Conservation (phyloP, 2,113 vertebrate species). For the Corapipo altera region DNA sequence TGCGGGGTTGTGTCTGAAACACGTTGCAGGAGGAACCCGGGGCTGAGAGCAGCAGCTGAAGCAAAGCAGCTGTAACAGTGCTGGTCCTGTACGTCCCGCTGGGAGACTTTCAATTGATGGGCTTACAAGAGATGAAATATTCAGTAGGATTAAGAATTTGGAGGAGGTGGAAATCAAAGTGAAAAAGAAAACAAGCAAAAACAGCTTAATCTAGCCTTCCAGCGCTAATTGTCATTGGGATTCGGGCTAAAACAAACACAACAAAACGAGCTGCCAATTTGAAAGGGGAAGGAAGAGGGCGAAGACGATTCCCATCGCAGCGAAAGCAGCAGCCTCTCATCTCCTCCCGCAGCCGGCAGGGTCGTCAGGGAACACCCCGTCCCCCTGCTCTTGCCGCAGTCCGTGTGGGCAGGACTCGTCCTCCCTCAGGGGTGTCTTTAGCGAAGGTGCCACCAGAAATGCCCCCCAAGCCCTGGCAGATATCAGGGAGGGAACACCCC, state of each 20-base stretch:
- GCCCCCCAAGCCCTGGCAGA: no score
- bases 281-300: constrained; percentile 34
- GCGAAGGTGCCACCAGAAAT: no score
- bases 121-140: constrained; percentile 39
- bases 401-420: no score
- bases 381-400: not conserved
- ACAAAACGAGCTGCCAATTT: not conserved
- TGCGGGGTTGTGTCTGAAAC: not conserved
- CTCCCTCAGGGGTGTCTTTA: no score
- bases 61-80: not conserved
- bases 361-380: accelerated
- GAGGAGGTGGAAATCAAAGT: constrained; percentile 55
- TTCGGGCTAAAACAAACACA: constrained; percentile 27
- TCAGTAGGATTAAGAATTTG: constrained; percentile 56
- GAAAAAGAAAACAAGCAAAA: constrained; percentile 40
- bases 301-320: not conserved
- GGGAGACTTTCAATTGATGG: not conserved
- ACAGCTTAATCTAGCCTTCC: constrained; percentile 14
- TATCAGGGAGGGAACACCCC: not conserved
- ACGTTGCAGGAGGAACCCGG: not conserved
- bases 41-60: not conserved
- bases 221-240: constrained; percentile 28
- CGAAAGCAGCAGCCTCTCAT: not conserved
- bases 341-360: not conserved
- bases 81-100: not conserved